Percentiles rank a stretch among this genome's conserved stretches.
Evolutionary conservation across 2,888 invertebrate genomes (phyloP).

Genomic region (Oegoconia quadripuncta): DNA sequence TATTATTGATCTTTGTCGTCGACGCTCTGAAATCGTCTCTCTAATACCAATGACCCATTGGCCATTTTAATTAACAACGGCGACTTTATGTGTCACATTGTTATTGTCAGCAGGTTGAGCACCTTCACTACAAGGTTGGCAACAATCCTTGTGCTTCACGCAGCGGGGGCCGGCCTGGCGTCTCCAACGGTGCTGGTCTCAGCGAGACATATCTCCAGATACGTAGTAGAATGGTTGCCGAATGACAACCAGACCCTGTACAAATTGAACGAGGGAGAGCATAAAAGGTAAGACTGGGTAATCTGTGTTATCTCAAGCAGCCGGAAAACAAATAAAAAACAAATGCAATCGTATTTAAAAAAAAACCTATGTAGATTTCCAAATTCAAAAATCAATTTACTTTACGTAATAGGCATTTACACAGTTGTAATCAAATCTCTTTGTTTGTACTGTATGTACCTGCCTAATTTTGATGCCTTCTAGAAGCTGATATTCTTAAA

Average conservation of each 20-base stretch:
- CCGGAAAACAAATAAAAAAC: background rate
- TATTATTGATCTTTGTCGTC: too few relatives aligned
- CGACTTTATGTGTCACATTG: background rate
- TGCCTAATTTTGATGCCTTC: too few relatives aligned
- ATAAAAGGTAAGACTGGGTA: slow-evolving; percentile 40
- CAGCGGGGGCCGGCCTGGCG: slow-evolving; percentile 61
- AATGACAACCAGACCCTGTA: slow-evolving; percentile 68
- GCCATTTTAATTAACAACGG: too few relatives aligned
- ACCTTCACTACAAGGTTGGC: slow-evolving; percentile 49
- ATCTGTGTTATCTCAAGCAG: background rate
- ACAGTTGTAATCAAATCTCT: too few relatives aligned
- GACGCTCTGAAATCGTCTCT: too few relatives aligned
- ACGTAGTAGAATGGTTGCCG: slow-evolving; percentile 60
- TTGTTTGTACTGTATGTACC: too few relatives aligned
- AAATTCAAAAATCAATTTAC: too few relatives aligned
- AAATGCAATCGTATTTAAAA: too few relatives aligned
- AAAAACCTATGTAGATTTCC: too few relatives aligned
- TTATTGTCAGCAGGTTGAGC: slow-evolving; percentile 13
- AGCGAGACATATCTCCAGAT: slow-evolving; percentile 44
- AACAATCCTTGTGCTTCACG: slow-evolving; percentile 53
- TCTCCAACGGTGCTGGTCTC: slow-evolving; percentile 60
- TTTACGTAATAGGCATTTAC: too few relatives aligned
- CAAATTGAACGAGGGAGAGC: slow-evolving; percentile 53
- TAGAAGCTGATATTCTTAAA: too few relatives aligned
- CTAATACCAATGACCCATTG: too few relatives aligned